phyloP scores from a whole-genome alignment of 64 coral and sea anemone genomes.

The Trachythela sp. region DNA sequence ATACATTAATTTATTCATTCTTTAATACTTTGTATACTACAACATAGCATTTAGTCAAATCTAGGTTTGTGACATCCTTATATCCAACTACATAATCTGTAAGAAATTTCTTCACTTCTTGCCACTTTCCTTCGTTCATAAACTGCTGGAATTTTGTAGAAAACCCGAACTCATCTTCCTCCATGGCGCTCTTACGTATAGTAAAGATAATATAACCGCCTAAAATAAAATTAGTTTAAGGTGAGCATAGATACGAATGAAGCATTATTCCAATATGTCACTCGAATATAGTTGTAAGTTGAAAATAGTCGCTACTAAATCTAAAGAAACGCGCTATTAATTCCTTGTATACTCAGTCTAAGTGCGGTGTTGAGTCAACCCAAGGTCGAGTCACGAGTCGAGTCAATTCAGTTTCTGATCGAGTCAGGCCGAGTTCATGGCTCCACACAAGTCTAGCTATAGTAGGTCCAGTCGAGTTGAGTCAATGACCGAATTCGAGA shows the following conservation, averaged over 20 bases:
- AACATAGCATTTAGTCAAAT: neutral
- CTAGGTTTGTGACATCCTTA: neutral
- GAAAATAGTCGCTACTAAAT: no score
- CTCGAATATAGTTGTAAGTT: no score
- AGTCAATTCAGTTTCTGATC: no score
- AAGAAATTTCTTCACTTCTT: neutral
- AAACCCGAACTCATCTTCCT: neutral
- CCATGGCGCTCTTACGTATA: neutral
- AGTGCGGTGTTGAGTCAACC: no score
- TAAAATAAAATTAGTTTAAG: neutral
- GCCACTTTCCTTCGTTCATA: neutral
- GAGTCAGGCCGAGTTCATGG: no score
- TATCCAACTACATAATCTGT: slow-evolving; percentile 9
- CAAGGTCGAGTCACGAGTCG: no score
- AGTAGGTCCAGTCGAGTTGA: no score
- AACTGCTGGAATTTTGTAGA: neutral
- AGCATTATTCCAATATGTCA: neutral
- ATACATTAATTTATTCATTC: neutral
- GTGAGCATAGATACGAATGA: neutral
- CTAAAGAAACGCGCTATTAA: neutral
- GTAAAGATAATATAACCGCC: neutral
- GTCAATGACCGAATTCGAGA: no score
- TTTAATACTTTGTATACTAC: neutral
- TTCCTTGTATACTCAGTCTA: neutral
- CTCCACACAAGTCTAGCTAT: no score